These are phyloP conservation scores for Nettapus auritus DNA, from an alignment of 2,113 vertebrate genomes.

Conservation along the genomic window DNA sequence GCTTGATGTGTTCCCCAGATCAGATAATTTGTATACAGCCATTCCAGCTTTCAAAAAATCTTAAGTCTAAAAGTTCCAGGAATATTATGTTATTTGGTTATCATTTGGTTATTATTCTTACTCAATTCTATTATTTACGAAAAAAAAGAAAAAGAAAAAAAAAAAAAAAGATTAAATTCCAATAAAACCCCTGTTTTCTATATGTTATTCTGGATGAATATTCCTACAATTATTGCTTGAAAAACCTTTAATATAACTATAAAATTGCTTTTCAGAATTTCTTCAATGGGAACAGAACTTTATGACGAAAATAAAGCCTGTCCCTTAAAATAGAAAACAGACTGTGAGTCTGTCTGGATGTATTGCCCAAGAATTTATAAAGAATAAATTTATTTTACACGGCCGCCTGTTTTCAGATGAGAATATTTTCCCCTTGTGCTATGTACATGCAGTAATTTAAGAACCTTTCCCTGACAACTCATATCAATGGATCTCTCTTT, in stretches of 20 bases:
- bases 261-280: neutral
- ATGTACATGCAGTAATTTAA: neutral
- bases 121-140: neutral
- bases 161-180: neutral
- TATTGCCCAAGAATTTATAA: neutral
- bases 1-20: neutral
- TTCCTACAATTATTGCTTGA: neutral
- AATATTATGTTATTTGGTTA: neutral
- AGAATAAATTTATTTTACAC: neutral
- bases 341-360: neutral
- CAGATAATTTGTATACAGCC: neutral
- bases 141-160: neutral
- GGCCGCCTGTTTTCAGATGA: neutral
- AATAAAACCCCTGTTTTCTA: neutral
- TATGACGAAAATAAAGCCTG: neutral
- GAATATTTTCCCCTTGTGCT: neutral
- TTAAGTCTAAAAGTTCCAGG: neutral
- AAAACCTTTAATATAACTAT: neutral
- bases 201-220: neutral
- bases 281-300: neutral
- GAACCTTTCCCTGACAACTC: neutral
- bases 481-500: neutral
- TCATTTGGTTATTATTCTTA: neutral
- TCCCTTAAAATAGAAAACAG: neutral
- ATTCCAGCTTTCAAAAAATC: neutral